Conservation (phyloP, 2,888 invertebrate species). For the Ennomos quercinarius region DNA sequence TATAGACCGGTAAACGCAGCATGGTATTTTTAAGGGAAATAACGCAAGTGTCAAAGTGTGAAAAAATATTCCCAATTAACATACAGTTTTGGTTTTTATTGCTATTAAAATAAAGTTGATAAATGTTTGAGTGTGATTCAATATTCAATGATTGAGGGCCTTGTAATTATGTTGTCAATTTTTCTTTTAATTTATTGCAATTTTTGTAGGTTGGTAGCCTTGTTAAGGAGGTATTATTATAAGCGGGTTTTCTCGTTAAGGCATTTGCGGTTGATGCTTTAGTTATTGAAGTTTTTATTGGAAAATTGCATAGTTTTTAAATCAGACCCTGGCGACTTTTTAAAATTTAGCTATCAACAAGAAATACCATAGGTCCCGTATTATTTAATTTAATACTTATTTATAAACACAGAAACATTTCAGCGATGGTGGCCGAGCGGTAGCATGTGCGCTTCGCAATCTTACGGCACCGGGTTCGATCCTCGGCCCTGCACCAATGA, state of each 20-base stretch:
- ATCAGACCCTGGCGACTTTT: no score
- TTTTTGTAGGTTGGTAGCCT: slow-evolving; percentile 41
- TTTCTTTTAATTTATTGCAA: slow-evolving; percentile 43
- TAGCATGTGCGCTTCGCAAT: no score
- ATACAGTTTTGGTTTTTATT: slow-evolving; percentile 35
- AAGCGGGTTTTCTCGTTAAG: slow-evolving; percentile 38
- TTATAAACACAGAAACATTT: not conserved
- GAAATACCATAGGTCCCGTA: no score
- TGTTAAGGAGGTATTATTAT: slow-evolving; percentile 29
- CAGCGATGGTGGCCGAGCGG: no score
- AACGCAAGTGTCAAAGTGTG: slow-evolving; percentile 36
- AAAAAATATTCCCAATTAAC: slow-evolving; percentile 26
- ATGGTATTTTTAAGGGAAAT: slow-evolving; percentile 22
- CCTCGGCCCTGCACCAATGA: no score
- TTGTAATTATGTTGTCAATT: slow-evolving; percentile 62
- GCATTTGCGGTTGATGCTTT: slow-evolving; percentile 28
- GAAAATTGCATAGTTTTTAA: slow-evolving; percentile 13
- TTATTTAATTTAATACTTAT: no score
- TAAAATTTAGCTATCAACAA: not conserved
- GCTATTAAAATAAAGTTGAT: slow-evolving; percentile 32
- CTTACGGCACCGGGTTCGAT: no score
- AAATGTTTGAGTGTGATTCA: slow-evolving; percentile 27
- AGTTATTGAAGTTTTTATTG: slow-evolving; percentile 25
- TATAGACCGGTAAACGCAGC: slow-evolving; percentile 1
- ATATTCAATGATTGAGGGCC: slow-evolving; percentile 40